These are phyloP conservation scores for Euura saliciscinereae DNA, from an alignment of 1,140 invertebrate genomes.

Conservation along the genomic window DNA sequence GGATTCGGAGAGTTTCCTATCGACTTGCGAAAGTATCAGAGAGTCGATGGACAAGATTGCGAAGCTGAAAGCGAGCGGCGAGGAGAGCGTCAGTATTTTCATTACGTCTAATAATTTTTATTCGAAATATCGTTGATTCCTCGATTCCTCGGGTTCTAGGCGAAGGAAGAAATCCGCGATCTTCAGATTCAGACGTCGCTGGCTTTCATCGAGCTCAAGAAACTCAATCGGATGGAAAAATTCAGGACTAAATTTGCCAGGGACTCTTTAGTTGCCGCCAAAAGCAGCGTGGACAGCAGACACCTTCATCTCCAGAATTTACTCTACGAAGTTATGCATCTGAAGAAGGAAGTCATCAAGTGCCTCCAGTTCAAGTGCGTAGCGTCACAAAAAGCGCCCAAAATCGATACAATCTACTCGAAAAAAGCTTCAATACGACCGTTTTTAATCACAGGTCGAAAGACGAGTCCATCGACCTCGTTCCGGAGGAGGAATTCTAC, in stretches of 20 bases:
- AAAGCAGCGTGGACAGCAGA: conserved; percentile 86
- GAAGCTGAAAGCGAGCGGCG: conserved; percentile 65
- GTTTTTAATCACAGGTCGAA: conserved; percentile 73
- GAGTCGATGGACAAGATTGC: conserved; percentile 69
- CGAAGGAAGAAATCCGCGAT: conserved; percentile 67
- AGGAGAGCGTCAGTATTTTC: conserved; percentile 56
- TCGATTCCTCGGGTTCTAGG: conserved; percentile 50
- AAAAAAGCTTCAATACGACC: conserved; percentile 20
- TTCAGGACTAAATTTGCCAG: conserved; percentile 80
- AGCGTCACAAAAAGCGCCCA: neutral
- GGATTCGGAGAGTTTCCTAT: conserved; percentile 72
- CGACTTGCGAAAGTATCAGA: conserved; percentile 71
- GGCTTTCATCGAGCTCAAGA: conserved; percentile 81
- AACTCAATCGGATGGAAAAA: conserved; percentile 90
- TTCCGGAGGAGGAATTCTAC: conserved; percentile 86
- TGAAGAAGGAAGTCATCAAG: conserved; percentile 92
- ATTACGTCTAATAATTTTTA: conserved; percentile 17
- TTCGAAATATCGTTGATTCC: conserved; percentile 17
- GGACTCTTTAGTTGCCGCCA: conserved; percentile 79
- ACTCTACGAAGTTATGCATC: conserved; percentile 92
- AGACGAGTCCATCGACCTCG: conserved; percentile 91
- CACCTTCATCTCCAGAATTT: conserved; percentile 93
- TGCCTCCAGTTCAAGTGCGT: conserved; percentile 89
- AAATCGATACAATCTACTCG: neutral
- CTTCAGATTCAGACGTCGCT: conserved; percentile 75